Conservation (phyloP, 2,888 invertebrate species). For the Tipula vernalis region DNA sequence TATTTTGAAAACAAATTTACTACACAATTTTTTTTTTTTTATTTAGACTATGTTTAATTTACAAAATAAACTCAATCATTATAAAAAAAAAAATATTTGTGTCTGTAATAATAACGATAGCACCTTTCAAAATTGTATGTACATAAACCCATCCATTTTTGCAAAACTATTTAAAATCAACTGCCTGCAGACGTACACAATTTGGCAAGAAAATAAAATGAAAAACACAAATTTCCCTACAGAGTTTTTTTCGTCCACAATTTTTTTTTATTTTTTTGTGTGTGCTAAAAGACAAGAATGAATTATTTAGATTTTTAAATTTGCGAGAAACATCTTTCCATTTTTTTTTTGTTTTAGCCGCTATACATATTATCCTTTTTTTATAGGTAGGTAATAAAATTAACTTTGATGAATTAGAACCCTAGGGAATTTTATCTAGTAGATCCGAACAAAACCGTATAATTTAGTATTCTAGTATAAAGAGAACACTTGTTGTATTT, state of each 20-base stretch:
- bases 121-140: neutral
- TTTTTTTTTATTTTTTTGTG: neutral
- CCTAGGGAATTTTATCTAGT: neutral
- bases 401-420: neutral
- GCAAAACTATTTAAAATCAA: neutral
- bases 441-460: neutral
- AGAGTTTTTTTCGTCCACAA: neutral
- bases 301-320: neutral
- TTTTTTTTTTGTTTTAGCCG: neutral
- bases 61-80: neutral
- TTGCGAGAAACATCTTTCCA: neutral
- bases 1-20: neutral
- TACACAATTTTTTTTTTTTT: neutral
- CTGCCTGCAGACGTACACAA: neutral
- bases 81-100: neutral
- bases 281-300: neutral
- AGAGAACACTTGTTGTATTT: neutral
- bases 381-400: neutral
- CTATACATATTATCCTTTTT: neutral
- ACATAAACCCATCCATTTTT: neutral
- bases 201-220: neutral
- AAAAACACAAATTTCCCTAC: neutral
- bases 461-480: neutral
- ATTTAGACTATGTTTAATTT: neutral
- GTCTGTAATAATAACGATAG: neutral